phyloP scores from a whole-genome alignment of 2,113 vertebrate genomes.

The Gavialis gangeticus region DNA sequence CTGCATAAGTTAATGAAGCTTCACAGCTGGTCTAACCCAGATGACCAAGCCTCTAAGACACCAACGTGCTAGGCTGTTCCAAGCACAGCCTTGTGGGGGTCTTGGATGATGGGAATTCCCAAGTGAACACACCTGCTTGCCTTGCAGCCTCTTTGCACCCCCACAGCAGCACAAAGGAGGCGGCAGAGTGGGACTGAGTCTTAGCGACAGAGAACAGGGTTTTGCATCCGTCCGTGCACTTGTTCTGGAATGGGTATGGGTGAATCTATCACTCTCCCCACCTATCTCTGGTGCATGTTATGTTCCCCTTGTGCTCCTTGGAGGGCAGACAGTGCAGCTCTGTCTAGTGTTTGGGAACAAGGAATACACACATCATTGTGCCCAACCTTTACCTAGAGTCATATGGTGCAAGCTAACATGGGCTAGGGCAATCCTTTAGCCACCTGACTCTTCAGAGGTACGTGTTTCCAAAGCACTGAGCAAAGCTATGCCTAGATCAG shows the following conservation, averaged over 20 bases:
- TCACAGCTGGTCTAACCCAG: not conserved
- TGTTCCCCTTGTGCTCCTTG: not conserved
- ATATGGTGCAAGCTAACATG: too few species aligned
- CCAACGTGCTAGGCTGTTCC: not conserved
- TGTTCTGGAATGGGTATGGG: not conserved
- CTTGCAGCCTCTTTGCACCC: not conserved
- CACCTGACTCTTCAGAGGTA: not conserved
- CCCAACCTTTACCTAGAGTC: too few species aligned
- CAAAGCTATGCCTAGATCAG: not conserved
- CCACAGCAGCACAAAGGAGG: not conserved
- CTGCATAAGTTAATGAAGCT: accelerated
- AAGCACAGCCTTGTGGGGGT: not conserved
- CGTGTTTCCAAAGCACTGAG: not conserved
- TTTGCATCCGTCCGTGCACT: not conserved
- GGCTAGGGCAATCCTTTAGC: not conserved
- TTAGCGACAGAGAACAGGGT: not conserved
- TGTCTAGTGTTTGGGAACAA: not conserved
- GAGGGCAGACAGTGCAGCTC: not conserved
- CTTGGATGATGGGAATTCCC: accelerated
- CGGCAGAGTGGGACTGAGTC: not conserved
- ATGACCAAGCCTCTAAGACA: not conserved
- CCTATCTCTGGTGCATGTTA: not conserved
- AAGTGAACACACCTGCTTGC: not conserved
- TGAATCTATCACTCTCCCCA: accelerated
- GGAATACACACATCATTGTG: not conserved